Evolutionary conservation across 2,113 vertebrate species (phyloP), one percentile per base, ranked within the genome.

Genomic region (Heterotis niloticus): DNA sequence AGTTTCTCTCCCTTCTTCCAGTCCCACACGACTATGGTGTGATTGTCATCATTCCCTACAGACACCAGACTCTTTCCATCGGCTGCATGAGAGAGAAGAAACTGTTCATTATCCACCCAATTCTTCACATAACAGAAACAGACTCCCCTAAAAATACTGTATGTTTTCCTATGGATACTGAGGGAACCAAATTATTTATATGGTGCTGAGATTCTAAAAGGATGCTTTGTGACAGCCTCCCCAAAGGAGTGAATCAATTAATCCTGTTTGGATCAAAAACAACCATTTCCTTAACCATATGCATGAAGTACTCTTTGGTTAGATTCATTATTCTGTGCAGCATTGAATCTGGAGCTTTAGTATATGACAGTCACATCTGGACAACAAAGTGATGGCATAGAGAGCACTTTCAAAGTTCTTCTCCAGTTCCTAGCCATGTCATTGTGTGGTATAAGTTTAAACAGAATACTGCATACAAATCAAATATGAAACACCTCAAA

Each of bases 1-100:
- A 98, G 90, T 81, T 95, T 93, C 86, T 99, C 98, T 82, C 98
- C 98, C 84, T 95, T 98, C 84, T 95, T 99, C 98, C 98, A 99
- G 81, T 99, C 98, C 98, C 98, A 99, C 85, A 97, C 92, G 59
- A 98, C 94, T 69, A 99, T 94, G 82, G 91, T 94, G 87, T 99
- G 96, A 81, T 92, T 94, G 75, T 99, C 95, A 78, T 98, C 97
- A 67, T 98, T 92, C 75, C 96, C 97, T 83, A 98, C 89, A 0
- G 97, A 99, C 77, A 96, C 90, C 88, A 99, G 89, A 84, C 88
- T 96, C 88, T 98, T 99, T 70, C 98, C 98, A 64, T 99, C 98
- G 24, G 90, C 98, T 99, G 87, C 44, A 85, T 86, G 88, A 60
- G 10, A 54, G 72, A 65, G 17, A 75, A 5, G 83, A 76, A 26